A percentile compares a stretch with the other conserved stretches of the same genome.
phyloP scores from a whole-genome alignment of 1,140 invertebrate species.

The Proctacanthus coquilletti region DNA sequence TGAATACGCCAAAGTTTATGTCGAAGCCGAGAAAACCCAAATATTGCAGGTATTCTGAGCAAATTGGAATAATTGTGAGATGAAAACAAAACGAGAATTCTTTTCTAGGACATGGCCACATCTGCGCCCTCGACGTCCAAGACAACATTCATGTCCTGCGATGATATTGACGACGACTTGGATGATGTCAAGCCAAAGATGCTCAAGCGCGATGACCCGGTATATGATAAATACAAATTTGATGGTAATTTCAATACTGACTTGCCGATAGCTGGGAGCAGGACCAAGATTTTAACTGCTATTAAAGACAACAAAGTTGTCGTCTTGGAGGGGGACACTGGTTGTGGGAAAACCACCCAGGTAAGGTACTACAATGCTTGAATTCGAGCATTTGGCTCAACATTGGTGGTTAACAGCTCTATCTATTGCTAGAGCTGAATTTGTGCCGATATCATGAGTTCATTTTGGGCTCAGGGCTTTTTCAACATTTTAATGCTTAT shows the following conservation, averaged over 20 bases:
- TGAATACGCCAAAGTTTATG: slow-evolving; percentile 14
- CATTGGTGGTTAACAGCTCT: no score
- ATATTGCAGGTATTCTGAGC: slow-evolving; percentile 11
- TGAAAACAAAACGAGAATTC: neutral
- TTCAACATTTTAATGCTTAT: no score
- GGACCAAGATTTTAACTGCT: slow-evolving; percentile 13
- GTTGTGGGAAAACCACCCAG: slow-evolving; percentile 80
- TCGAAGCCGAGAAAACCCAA: slow-evolving; percentile 10
- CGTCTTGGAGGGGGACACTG: slow-evolving; percentile 24
- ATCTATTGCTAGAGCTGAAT: no score
- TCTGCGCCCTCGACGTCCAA: neutral
- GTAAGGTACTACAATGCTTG: no score
- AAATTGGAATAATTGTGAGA: neutral
- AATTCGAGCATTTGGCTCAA: no score
- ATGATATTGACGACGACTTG: slow-evolving; percentile 14
- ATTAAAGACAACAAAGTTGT: slow-evolving; percentile 19
- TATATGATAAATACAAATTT: slow-evolving; percentile 17
- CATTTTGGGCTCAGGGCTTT: no score
- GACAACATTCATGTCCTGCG: neutral
- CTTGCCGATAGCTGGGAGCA: slow-evolving; percentile 18
- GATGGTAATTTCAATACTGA: slow-evolving; percentile 15
- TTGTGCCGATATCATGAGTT: no score
- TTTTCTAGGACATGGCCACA: slow-evolving; percentile 2
- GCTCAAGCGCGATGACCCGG: slow-evolving; percentile 11
- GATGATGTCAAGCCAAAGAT: slow-evolving; percentile 8